Evolutionary conservation across 2,888 invertebrate species (phyloP).

Genomic region (Melangyna quadrimaculata): DNA sequence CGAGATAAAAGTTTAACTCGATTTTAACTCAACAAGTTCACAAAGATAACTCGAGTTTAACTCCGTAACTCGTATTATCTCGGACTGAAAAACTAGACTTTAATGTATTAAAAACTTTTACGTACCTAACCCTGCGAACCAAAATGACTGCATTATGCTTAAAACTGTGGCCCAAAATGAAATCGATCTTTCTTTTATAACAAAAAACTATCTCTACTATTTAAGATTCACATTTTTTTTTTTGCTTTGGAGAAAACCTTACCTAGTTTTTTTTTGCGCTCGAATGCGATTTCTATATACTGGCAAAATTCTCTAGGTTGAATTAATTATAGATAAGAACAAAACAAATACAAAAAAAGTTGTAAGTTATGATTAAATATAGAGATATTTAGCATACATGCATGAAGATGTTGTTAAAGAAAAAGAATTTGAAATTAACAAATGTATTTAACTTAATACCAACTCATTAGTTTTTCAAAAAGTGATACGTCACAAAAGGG

Average conservation of each 20-base stretch:
- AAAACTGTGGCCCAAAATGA: slow-evolving; percentile 21
- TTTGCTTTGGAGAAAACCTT: background rate
- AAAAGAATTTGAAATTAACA: background rate
- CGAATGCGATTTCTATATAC: slow-evolving; percentile 28
- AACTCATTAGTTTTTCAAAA: too few relatives aligned
- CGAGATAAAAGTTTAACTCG: too few relatives aligned
- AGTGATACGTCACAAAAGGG: too few relatives aligned
- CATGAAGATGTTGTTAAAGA: background rate
- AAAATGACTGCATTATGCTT: slow-evolving; percentile 60
- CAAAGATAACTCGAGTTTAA: too few relatives aligned
- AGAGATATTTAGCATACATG: slow-evolving; percentile 3
- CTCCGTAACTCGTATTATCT: too few relatives aligned
- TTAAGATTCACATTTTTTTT: background rate
- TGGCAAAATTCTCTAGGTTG: slow-evolving; percentile 6
- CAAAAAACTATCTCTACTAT: background rate
- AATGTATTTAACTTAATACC: too few relatives aligned
- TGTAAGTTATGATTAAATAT: background rate
- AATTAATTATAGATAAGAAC: slow-evolving; percentile 31
- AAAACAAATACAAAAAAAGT: background rate
- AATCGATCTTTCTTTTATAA: slow-evolving; percentile 53
- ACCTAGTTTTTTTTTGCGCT: background rate
- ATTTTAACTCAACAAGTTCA: too few relatives aligned
- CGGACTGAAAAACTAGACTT: too few relatives aligned
- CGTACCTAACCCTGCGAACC: slow-evolving; percentile 37
- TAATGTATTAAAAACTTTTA: background rate